Evolutionary conservation across 1,140 invertebrate genomes (phyloP).

Genomic region (Gryllus bimaculatus): DNA sequence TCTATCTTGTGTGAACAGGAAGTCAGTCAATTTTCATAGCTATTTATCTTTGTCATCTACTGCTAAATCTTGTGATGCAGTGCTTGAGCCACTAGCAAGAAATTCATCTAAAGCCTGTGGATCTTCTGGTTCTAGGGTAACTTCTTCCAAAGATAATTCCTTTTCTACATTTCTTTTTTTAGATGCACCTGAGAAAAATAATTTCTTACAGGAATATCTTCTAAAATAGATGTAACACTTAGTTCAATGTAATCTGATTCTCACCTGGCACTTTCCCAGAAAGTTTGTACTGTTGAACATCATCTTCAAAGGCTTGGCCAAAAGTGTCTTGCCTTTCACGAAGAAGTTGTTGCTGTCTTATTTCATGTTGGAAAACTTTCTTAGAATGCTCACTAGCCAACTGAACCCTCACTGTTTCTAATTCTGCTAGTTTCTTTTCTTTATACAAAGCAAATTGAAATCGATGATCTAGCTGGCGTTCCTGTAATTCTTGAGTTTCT

Average conservation of each 20-base stretch:
- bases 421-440: slow-evolving; percentile 48
- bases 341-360: slow-evolving; percentile 42
- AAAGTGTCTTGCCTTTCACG: slow-evolving; percentile 56
- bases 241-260: slow-evolving; percentile 23
- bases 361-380: slow-evolving; percentile 44
- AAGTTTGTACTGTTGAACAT: slow-evolving; percentile 51
- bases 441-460: slow-evolving; percentile 54
- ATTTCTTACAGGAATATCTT: neutral
- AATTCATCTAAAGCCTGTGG: slow-evolving; percentile 15
- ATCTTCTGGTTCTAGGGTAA: slow-evolving; percentile 16
- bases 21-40: neutral
- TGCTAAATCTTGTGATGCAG: neutral
- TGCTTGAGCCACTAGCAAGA: slow-evolving; percentile 5
- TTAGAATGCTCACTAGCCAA: slow-evolving; percentile 47
- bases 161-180: neutral
- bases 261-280: slow-evolving; percentile 51
- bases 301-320: slow-evolving; percentile 55
- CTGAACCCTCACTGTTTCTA: slow-evolving; percentile 46
- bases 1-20: neutral
- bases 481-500: slow-evolving; percentile 52
- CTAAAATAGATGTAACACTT: neutral
- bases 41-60: neutral
- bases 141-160: slow-evolving; percentile 14
- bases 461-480: slow-evolving; percentile 48
- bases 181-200: neutral